phyloP scores from a whole-genome alignment of 2,888 invertebrate genomes.

The Choreutis nemorana region DNA sequence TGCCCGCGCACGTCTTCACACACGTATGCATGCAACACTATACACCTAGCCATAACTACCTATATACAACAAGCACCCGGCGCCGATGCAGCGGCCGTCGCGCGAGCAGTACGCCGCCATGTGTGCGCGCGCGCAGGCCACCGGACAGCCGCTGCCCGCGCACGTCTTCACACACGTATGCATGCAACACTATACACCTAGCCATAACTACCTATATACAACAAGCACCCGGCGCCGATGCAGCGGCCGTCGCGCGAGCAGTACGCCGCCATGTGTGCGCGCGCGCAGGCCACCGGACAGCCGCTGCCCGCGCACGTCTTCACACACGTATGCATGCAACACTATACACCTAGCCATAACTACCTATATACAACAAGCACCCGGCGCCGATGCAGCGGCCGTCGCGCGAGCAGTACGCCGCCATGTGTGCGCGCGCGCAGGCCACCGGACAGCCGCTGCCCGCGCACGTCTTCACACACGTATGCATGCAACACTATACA shows the following conservation, averaged over 20 bases:
- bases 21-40: slow-evolving; percentile 57
- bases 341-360: background rate
- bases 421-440: slow-evolving; percentile 72
- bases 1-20: slow-evolving; percentile 72
- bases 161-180: slow-evolving; percentile 72
- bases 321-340: slow-evolving; percentile 60
- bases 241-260: slow-evolving; percentile 75
- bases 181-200: slow-evolving; percentile 8
- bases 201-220: slow-evolving; percentile 17
- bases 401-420: slow-evolving; percentile 75
- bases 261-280: slow-evolving; percentile 75
- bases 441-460: slow-evolving; percentile 75
- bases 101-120: slow-evolving; percentile 77
- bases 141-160: slow-evolving; percentile 73
- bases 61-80: slow-evolving; percentile 71
- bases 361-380: slow-evolving; percentile 68
- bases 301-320: slow-evolving; percentile 73
- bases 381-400: slow-evolving; percentile 75
- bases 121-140: slow-evolving; percentile 72
- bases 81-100: slow-evolving; percentile 73
- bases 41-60: background rate
- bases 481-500: slow-evolving; percentile 24
- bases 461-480: slow-evolving; percentile 72
- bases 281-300: slow-evolving; percentile 71
- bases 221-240: slow-evolving; percentile 77